Base-by-base conservation (phyloP, 2,113 vertebrate species). In the Amia ocellicauda region DNA sequence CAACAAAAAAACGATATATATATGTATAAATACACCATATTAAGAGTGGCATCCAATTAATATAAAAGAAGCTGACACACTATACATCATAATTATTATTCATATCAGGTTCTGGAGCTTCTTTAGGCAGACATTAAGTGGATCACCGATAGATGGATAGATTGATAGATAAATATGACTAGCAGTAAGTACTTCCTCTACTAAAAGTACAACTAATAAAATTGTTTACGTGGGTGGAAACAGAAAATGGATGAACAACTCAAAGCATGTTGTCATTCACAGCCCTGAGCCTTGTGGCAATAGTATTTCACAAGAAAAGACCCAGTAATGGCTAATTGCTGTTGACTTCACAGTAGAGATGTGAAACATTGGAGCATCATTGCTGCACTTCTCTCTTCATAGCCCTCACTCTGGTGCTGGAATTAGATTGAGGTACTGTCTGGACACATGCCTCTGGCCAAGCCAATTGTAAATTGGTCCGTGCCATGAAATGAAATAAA, bases 301-400 rank as follows among this genome's bases (percentile, higher is more conserved):
- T 75, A 81, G 69, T 79, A 65, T 85, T 84, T 85, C 80, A 82
- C 80, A 79, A 74, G 86, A 82, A 82, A 83, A 77, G 76, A 80
- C 81, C 82, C 88, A 88, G 89, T 89, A 85, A 89, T 83, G 79
- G 82, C 86, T 86, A 85, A 90, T 89, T 88, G 85, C 81, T 70
- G 57, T 71, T 72, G 83, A 84, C 83, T 76, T 71, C 76, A 76
- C 70, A 76, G 72, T 62, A 80, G 68, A 69, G 45, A 62, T 76
- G 62, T 64, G 69, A 45, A 56, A 41, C 56, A 66, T 55, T 45
- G 52, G 59, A 20, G 59, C 26, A 42, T 61, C 26, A 61, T 61
- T 61, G 42, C 23, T 28, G 42, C 59, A 61, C 59, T 61, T 61
- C 41, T 61, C 41, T 81, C 79, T 82, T 80, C 75, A 26, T 42